phyloP scores from a whole-genome alignment of 2,888 invertebrate genomes.

The Cloeon dipterum region DNA sequence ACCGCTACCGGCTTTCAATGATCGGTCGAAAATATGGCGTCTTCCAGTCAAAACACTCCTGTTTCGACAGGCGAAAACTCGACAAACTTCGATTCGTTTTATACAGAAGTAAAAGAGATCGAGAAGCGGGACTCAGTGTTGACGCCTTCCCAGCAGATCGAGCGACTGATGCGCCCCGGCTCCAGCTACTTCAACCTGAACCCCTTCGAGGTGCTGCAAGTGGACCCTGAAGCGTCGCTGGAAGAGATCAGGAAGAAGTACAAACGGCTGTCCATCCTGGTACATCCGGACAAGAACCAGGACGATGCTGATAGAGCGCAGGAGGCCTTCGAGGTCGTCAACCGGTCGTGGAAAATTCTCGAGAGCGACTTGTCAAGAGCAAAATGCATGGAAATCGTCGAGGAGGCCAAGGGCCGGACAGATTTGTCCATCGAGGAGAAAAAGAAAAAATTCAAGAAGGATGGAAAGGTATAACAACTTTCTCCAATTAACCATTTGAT shows the following conservation, averaged over 20 bases:
- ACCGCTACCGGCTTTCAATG: not conserved
- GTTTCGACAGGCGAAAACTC: not conserved
- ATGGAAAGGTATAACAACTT: slow-evolving; percentile 40
- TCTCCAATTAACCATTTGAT: slow-evolving; percentile 39
- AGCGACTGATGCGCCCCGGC: slow-evolving; percentile 82
- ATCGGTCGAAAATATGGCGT: too few relatives aligned
- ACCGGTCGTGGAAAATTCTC: slow-evolving; percentile 84
- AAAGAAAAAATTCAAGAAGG: not conserved
- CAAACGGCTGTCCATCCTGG: slow-evolving; percentile 78
- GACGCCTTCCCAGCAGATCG: slow-evolving; percentile 93
- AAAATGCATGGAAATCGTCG: slow-evolving; percentile 86
- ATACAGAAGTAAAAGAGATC: slow-evolving; percentile 83
- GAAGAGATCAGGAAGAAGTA: slow-evolving; percentile 95
- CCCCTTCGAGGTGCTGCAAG: slow-evolving; percentile 78
- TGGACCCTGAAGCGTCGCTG: slow-evolving; percentile 69
- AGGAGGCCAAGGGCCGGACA: slow-evolving; percentile 87
- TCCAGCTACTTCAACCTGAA: slow-evolving; percentile 98
- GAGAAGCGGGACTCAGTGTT: slow-evolving; percentile 92
- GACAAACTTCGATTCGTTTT: slow-evolving; percentile 2
- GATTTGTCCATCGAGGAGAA: slow-evolving; percentile 30
- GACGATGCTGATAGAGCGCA: slow-evolving; percentile 90
- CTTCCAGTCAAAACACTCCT: too few relatives aligned
- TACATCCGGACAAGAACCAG: slow-evolving; percentile 98
- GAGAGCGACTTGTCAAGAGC: slow-evolving; percentile 86
- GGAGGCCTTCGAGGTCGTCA: slow-evolving; percentile 77